phyloP scores from a whole-genome alignment of 1,140 invertebrate species.

The Drosophila willistoni region DNA sequence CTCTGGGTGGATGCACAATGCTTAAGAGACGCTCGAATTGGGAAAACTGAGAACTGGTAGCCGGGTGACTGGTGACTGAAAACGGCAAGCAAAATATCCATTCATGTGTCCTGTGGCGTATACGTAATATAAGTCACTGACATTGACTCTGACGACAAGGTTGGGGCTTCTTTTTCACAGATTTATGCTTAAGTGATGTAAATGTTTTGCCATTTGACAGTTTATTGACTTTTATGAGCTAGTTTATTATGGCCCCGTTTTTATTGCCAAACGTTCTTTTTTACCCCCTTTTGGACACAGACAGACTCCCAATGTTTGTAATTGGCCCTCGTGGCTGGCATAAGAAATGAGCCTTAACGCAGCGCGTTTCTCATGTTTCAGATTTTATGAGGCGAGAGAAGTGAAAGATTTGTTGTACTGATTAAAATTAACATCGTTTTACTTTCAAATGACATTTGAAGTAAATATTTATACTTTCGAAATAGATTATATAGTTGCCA shows the following conservation, averaged over 20 bases:
- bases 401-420: conserved; percentile 3
- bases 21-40: conserved; percentile 7
- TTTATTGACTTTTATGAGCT: conserved; percentile 76
- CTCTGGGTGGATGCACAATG: conserved; percentile 8
- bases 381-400: conserved; percentile 9
- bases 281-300: conserved; percentile 10
- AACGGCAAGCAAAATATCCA: neutral
- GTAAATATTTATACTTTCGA: conserved; percentile 3
- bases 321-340: conserved; percentile 45
- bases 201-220: conserved; percentile 71
- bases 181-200: conserved; percentile 70
- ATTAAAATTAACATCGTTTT: conserved; percentile 5
- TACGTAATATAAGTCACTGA: conserved; percentile 41
- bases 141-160: conserved; percentile 23
- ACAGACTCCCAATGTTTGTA: conserved; percentile 39
- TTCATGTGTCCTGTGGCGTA: conserved; percentile 14
- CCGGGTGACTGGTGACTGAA: neutral
- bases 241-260: conserved; percentile 58
- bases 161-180: conserved; percentile 28
- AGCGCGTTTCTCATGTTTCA: conserved; percentile 1
- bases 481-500: neutral
- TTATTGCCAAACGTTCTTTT: conserved; percentile 33
- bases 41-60: neutral
- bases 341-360: conserved; percentile 33
- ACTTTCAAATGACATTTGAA: neutral